Evolutionary conservation across 2,888 invertebrate genomes (phyloP).

Genomic region (Spatulosminthurus flaviceps): DNA sequence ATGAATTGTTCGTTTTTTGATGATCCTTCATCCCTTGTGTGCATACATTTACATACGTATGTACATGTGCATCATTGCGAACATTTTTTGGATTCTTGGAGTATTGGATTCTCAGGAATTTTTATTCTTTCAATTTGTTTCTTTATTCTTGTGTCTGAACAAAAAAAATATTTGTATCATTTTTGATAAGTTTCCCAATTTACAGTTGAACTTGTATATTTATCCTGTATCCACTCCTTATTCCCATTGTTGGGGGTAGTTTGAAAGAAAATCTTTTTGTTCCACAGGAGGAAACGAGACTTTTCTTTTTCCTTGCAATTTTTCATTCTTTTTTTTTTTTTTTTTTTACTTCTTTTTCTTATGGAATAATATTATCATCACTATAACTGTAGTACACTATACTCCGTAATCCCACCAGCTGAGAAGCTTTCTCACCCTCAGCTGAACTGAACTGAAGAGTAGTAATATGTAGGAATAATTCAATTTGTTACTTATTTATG

Average conservation of each 20-base stretch:
- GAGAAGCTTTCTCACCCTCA: not conserved
- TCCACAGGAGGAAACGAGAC: not conserved
- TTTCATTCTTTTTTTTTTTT: not conserved
- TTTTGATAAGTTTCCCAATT: too few relatives aligned
- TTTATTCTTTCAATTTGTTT: not conserved
- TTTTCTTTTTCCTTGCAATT: not conserved
- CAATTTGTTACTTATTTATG: conserved; percentile 41
- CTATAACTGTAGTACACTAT: not conserved
- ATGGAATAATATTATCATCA: too few relatives aligned
- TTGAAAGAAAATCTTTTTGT: too few relatives aligned
- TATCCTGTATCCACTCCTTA: too few relatives aligned
- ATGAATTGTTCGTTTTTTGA: not conserved
- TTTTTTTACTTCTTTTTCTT: not conserved
- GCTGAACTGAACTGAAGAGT: not conserved
- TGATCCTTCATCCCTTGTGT: too few relatives aligned
- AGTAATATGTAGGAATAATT: conserved; percentile 29
- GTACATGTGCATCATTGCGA: not conserved
- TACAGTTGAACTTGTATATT: too few relatives aligned
- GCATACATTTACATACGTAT: not conserved
- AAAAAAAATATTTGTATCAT: too few relatives aligned
- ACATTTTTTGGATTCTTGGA: too few relatives aligned
- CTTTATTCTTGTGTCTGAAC: too few relatives aligned
- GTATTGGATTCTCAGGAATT: conserved; percentile 1
- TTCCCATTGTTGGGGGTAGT: too few relatives aligned
- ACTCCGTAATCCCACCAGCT: not conserved